Evolutionary conservation across 1,140 invertebrate genomes (phyloP), one percentile per base, ranked within the genome.

Genomic region (Cydia pomonella): DNA sequence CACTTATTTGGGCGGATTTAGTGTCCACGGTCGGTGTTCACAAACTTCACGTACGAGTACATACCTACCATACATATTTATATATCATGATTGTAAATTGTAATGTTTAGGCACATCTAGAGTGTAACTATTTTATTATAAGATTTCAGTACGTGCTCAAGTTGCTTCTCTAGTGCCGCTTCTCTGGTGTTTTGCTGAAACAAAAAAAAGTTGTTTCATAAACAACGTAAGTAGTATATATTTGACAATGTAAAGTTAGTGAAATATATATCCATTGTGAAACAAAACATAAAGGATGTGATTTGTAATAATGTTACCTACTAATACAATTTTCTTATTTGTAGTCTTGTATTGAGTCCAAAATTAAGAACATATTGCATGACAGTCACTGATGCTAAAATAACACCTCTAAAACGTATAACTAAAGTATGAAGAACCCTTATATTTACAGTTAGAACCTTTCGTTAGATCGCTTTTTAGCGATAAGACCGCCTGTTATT

Each of bases 131-230:
- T 12, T n/a, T 50, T 50, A 50, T 50, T 44, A 16, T 44, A 16
- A 50, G 4, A 50, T 18, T 50, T 50, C 2, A 3, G 16, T 50
- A 50, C 0, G 47, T 6, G 16, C 76, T 92, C 88, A 92, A 73
- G 91, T 91, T 7, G 88, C 88, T 27, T 92, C 91, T 75, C 87
- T 86, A 1, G 88, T 86, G 59, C 87, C 87, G 80, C 91, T 92
- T 64, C 91, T 86, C 82, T 92, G 91, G 80, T 92, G 91, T 84
- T 92, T 92, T n/a, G 89, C 91, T 92, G 89, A 29, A 92, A 92
- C 82, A 91, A 89, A 83, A 81, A 77, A 75, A 78, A 79, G 13
- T 13, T 62, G 47, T 25, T 41, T 63, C 27, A 25, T 73, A 69
- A 63, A 44, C 53, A 69, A 73, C 74, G 33, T 0, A 9, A 38